Evolutionary conservation across 2,797 vertebrate species (phyloP).

Genomic region (Sitta carolinensis): DNA sequence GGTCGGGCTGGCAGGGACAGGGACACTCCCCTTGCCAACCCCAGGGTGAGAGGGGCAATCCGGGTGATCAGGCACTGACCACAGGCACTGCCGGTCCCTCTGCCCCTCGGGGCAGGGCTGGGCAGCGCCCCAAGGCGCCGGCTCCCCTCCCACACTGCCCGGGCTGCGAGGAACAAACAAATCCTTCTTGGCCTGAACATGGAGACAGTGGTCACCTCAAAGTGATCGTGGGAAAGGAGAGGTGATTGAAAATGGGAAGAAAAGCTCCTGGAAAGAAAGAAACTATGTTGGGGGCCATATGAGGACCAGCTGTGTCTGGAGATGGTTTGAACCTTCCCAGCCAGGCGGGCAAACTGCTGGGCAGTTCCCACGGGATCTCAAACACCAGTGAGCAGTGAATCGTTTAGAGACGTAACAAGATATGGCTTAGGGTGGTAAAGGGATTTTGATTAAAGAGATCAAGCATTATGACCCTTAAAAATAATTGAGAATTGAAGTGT

Average conservation of each 20-base stretch:
- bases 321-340: neutral
- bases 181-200: neutral
- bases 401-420: neutral
- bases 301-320: neutral
- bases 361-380: neutral
- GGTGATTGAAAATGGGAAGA: neutral
- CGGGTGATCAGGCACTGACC: fast-evolving
- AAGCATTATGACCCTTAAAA: neutral
- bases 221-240: neutral
- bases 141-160: neutral
- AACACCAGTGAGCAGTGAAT: neutral
- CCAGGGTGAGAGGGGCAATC: neutral
- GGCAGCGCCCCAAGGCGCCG: neutral
- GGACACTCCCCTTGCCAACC: fast-evolving
- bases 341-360: neutral
- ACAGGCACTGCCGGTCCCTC: fast-evolving
- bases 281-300: fast-evolving
- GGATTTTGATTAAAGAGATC: neutral
- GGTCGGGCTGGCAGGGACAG: neutral
- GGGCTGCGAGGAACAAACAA: fast-evolving
- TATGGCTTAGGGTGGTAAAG: neutral
- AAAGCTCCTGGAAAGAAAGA: neutral
- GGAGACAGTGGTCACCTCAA: neutral
- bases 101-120: neutral
- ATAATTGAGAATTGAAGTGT: neutral